A percentile compares a stretch with the other conserved stretches of the same genome.
phyloP scores from a whole-genome alignment of 2,888 invertebrate genomes.

The Leucoptera coffeella region DNA sequence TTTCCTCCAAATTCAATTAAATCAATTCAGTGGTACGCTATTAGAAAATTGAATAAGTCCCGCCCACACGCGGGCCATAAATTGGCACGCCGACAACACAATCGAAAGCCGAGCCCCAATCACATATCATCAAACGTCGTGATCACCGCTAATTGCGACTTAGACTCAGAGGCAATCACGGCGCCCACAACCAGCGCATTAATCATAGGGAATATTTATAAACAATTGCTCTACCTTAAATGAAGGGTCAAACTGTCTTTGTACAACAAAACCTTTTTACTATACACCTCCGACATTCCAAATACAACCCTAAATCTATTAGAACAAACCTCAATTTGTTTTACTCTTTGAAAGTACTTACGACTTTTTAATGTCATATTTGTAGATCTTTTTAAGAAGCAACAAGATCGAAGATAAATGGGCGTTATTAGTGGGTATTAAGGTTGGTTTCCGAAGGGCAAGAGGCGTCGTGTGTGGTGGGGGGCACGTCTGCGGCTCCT shows the following conservation, averaged over 20 bases:
- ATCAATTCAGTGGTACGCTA: too few relatives aligned
- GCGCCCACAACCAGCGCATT: conserved; percentile 31
- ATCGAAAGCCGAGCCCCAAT: conserved; percentile 23
- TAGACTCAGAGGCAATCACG: conserved; percentile 14
- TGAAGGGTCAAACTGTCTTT: conserved; percentile 41
- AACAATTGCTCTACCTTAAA: conserved; percentile 50
- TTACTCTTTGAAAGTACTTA: too few relatives aligned
- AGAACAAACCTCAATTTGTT: neutral
- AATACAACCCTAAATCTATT: neutral
- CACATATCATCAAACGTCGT: conserved; percentile 43
- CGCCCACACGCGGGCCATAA: too few relatives aligned
- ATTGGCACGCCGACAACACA: conserved; percentile 17
- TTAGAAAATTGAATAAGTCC: too few relatives aligned
- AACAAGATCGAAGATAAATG: too few relatives aligned
- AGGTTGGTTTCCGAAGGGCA: conserved; percentile 8
- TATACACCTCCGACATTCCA: neutral
- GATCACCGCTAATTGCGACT: conserved; percentile 36
- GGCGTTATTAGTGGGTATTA: too few relatives aligned
- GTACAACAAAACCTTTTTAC: conserved; percentile 9
- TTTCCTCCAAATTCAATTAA: too few relatives aligned
- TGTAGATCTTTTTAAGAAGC: too few relatives aligned
- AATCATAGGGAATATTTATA: conserved; percentile 46
- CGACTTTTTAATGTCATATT: neutral
- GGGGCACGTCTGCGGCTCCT: conserved; percentile 37
- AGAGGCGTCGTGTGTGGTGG: conserved; percentile 11